Percentiles rank a stretch among this genome's conserved stretches.
Evolutionary conservation across 1,140 invertebrate genomes (phyloP).

Genomic region (Dendroctonus valens): DNA sequence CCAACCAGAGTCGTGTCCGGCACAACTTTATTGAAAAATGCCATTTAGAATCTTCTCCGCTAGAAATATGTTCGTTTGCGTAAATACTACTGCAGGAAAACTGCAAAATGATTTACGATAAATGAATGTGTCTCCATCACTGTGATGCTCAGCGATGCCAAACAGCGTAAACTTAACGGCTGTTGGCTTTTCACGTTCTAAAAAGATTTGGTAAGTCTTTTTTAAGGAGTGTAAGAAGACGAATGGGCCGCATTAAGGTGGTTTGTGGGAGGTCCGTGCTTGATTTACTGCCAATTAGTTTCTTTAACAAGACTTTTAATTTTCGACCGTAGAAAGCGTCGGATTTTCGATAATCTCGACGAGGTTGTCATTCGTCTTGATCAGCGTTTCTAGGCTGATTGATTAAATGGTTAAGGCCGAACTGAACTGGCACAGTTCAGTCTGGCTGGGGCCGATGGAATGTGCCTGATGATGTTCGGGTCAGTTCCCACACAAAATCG

Average conservation of each 20-base stretch:
- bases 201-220: slow-evolving; percentile 29
- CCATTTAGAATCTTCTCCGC: no score
- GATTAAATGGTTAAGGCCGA: neutral
- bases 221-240: slow-evolving; percentile 18
- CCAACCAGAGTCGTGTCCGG: no score
- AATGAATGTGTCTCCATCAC: neutral
- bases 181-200: slow-evolving; percentile 19
- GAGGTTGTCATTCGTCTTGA: slow-evolving; percentile 2
- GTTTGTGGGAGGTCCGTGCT: slow-evolving; percentile 26
- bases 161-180: slow-evolving; percentile 12
- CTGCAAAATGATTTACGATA: no score
- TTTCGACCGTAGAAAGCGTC: slow-evolving; percentile 16
- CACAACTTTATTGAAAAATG: no score
- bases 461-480: slow-evolving; percentile 2
- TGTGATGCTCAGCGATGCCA: neutral
- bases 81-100: no score
- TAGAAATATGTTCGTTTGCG: no score
- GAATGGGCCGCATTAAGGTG: slow-evolving; percentile 18
- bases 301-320: slow-evolving; percentile 27
- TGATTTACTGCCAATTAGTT: slow-evolving; percentile 31
- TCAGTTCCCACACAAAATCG: slow-evolving; percentile 17
- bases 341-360: slow-evolving; percentile 14
- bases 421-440: no score
- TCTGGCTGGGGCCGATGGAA: neutral
- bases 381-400: slow-evolving; percentile 13